Conservation (phyloP, 2,113 vertebrate species). For the Cranoglanis bouderius region DNA sequence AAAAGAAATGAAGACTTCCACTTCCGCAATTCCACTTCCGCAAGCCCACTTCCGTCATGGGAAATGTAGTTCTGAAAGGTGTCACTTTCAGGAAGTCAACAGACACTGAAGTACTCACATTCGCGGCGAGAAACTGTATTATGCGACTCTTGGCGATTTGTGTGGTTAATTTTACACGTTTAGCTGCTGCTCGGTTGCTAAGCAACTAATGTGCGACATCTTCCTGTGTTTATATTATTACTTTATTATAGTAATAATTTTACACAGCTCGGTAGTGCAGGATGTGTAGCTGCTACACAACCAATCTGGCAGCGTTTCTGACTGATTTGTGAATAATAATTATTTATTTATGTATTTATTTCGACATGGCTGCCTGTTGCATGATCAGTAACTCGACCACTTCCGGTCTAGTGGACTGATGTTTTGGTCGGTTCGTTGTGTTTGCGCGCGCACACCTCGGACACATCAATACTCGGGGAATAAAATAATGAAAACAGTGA, state of each 20-base stretch:
- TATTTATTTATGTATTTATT: background rate
- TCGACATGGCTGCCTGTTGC: background rate
- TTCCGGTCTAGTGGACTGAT: background rate
- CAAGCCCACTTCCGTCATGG: constrained; percentile 39
- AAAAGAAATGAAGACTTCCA: background rate
- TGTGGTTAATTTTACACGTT: background rate
- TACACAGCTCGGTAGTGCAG: background rate
- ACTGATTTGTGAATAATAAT: background rate
- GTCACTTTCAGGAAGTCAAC: background rate
- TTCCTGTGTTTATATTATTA: background rate
- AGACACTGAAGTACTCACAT: background rate
- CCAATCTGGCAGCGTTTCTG: no score
- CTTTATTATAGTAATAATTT: background rate
- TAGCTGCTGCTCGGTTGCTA: background rate
- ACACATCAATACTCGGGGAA: background rate
- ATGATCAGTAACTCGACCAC: background rate
- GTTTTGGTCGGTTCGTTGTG: background rate
- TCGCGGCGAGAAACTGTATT: background rate
- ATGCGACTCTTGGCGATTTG: background rate
- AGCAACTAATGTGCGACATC: background rate
- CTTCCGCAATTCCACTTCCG: background rate
- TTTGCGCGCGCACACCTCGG: background rate
- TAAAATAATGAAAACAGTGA: background rate
- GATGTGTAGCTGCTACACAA: background rate
- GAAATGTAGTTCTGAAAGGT: constrained; percentile 62